Conservation (phyloP, 2,888 invertebrate genomes). For the Electrophaes corylata region DNA sequence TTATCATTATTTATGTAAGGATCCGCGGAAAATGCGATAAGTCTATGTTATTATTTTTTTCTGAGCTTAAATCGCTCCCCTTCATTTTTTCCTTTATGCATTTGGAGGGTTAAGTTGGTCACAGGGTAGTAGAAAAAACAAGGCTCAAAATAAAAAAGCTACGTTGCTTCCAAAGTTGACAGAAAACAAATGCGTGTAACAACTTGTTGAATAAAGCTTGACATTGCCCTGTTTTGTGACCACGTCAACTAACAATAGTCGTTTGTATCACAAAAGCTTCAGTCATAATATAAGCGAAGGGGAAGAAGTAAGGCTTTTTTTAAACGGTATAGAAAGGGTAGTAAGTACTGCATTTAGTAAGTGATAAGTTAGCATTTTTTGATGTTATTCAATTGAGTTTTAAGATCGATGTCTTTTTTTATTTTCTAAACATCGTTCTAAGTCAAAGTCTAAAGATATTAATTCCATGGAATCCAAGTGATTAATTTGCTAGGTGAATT, state of each 20-base stretch:
- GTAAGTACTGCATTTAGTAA: constrained; percentile 3
- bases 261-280: constrained; percentile 47
- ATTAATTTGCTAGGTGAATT: too few species aligned
- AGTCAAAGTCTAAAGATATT: too few species aligned
- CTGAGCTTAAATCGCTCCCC: constrained; percentile 60
- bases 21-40: constrained; percentile 76
- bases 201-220: constrained; percentile 73
- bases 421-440: too few species aligned
- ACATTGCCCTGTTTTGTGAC: constrained; percentile 64
- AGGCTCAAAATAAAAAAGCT: too few species aligned
- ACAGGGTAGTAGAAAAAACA: constrained; percentile 33
- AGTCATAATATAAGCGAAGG: constrained; percentile 43
- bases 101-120: constrained; percentile 53
- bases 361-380: background rate
- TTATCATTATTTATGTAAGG: constrained; percentile 84
- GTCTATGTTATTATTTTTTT: constrained; percentile 76
- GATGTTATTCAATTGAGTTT: background rate
- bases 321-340: constrained; percentile 30
- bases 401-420: too few species aligned
- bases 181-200: too few species aligned
- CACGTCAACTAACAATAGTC: constrained; percentile 56
- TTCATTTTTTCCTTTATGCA: constrained; percentile 50
- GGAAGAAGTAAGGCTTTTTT: constrained; percentile 33
- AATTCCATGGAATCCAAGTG: too few species aligned
- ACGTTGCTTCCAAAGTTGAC: too few species aligned